Evolutionary conservation across 2,888 invertebrate genomes (phyloP).

Genomic region (Meiosimyza decipiens): DNA sequence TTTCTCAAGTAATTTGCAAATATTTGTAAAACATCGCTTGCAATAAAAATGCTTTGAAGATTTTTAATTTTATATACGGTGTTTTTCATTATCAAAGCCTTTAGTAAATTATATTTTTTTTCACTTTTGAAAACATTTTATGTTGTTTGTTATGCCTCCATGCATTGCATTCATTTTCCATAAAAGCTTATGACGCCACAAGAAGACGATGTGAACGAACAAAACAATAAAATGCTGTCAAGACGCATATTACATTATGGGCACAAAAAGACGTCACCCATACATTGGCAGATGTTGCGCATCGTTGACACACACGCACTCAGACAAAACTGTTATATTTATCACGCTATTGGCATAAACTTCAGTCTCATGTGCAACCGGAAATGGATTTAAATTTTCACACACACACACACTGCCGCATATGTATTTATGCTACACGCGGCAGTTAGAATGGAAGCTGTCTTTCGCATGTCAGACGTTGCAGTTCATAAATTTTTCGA

Average conservation of each 20-base stretch:
- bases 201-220: not conserved
- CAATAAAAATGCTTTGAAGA: too few relatives aligned
- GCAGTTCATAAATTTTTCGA: too few relatives aligned
- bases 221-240: slow-evolving; percentile 18
- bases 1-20: too few relatives aligned
- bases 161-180: not conserved
- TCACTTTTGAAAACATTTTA: too few relatives aligned
- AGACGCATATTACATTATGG: not conserved
- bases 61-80: too few relatives aligned
- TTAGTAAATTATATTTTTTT: too few relatives aligned
- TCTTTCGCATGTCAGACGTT: too few relatives aligned
- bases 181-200: slow-evolving; percentile 23
- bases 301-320: slow-evolving; percentile 1
- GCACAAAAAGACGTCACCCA: too few relatives aligned
- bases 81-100: too few relatives aligned
- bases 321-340: slow-evolving; percentile 19
- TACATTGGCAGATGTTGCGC: not conserved
- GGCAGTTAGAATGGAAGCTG: too few relatives aligned
- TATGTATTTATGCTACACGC: too few relatives aligned
- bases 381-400: slow-evolving; percentile 22
- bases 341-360: slow-evolving; percentile 25
- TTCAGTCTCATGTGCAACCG: slow-evolving; percentile 14
- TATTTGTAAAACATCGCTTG: too few relatives aligned
- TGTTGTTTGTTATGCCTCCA: not conserved
- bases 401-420: not conserved